phyloP scores from a whole-genome alignment of 1,140 invertebrate genomes.

The Hylaeus volcanicus region DNA sequence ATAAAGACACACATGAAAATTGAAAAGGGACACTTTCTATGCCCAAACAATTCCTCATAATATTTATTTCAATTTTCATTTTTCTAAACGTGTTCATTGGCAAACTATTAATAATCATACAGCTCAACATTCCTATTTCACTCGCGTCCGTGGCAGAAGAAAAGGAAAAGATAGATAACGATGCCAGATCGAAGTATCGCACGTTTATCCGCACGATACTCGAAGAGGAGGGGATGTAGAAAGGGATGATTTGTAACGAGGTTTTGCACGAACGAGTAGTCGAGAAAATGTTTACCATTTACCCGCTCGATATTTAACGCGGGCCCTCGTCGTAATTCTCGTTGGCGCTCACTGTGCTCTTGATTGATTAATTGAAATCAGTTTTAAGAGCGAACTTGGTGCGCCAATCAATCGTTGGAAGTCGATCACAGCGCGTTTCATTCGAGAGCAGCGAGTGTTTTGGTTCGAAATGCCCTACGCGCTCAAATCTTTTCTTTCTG shows the following conservation, averaged over 20 bases:
- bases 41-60: too few relatives aligned
- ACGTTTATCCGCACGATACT: slow-evolving; percentile 10
- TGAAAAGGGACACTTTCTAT: too few relatives aligned
- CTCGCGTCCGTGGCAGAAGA: background rate
- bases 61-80: too few relatives aligned
- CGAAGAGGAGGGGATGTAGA: background rate
- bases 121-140: too few relatives aligned
- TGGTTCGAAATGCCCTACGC: too few relatives aligned
- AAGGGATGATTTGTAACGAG: slow-evolving; percentile 42
- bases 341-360: background rate
- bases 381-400: background rate
- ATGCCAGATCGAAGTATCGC: background rate
- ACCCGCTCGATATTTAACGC: slow-evolving; percentile 14
- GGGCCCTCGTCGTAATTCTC: background rate
- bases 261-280: background rate
- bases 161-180: too few relatives aligned
- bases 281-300: slow-evolving; percentile 28
- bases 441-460: too few relatives aligned
- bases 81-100: too few relatives aligned
- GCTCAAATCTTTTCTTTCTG: background rate
- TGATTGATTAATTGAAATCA: slow-evolving; percentile 22
- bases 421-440: background rate
- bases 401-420: background rate
- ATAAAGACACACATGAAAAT: too few relatives aligned
- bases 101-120: too few relatives aligned